Evolutionary conservation across 2,888 invertebrate species (phyloP), one percentile per base, ranked within the genome.

Genomic region (Minunthozetes semirufus): DNA sequence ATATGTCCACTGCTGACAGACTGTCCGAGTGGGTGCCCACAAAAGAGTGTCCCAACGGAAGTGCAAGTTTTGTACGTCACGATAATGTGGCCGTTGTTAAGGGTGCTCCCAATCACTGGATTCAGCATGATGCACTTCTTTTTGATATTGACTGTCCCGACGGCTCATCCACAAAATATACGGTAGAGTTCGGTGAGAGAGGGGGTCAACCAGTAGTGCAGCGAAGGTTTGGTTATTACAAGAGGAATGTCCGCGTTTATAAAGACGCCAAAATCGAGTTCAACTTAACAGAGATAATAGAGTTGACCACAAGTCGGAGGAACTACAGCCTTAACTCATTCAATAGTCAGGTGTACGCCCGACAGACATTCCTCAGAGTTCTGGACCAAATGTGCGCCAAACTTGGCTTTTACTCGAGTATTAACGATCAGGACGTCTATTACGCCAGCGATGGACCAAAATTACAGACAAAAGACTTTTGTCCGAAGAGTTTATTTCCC

Each of bases 321-420:
- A 59, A 59, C 27, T 59, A 59, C 27, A 59, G 59, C 27, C 22
- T 59, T 1, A 15, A 13, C 13, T 13, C 59, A 13, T 59, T 27
- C 27, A 59, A 59, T 13, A 59, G 59, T 59, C 59, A 59, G 17
- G 13, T 59, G 2, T 59, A 59, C 27, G 22, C 59, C 2, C 25
- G 59, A 27, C 59, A 27, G 19, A 59, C 19, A 19, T 59, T 59
- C 11, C 15, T 59, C 5, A 22, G 13, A 22, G 27, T 59, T 27
- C 13, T 59, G 17, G 59, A 59, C 59, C 59, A 27, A 22, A 59
- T 59, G 59, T 59, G 59, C 13, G 59, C 59, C 27, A 59, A 59
- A 59, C 59, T 59, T 25, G 59, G 59, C 13, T 59, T 59, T 11
- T 27, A 27, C 13, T 22, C 22, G 2, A 4, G 27, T 27, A 27